These are phyloP conservation scores for Lepisosteus osseus DNA, from an alignment of 2,113 vertebrate genomes.

Conservation along the genomic window DNA sequence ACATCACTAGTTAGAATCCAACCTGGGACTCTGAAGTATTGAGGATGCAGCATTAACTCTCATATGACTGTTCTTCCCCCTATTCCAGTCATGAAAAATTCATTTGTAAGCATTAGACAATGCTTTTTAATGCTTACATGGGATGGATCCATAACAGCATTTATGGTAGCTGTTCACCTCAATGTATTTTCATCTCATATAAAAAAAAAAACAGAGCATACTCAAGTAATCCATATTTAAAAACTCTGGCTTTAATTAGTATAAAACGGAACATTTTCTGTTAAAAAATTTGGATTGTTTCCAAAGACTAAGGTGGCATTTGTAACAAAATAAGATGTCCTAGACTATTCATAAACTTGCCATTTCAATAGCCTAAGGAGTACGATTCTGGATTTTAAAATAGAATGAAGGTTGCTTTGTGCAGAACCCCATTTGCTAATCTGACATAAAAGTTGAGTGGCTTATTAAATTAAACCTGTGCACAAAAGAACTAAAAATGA, in stretches of 20 bases:
- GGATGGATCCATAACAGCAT: slow-evolving; percentile 29
- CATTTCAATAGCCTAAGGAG: background rate
- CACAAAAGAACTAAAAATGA: background rate
- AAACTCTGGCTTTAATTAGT: background rate
- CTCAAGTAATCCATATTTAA: background rate
- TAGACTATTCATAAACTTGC: background rate
- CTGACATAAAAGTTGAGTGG: background rate
- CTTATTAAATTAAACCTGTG: slow-evolving; percentile 5
- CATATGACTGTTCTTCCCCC: too few species aligned
- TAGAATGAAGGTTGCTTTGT: background rate
- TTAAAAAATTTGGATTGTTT: background rate
- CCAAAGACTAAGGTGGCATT: background rate
- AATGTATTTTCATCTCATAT: too few species aligned
- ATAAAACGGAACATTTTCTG: background rate
- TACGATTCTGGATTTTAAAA: slow-evolving; percentile 2
- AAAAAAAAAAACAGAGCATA: background rate
- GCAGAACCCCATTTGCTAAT: background rate
- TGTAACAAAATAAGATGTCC: background rate
- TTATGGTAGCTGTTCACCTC: background rate
- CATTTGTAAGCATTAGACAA: too few species aligned
- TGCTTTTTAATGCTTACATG: too few species aligned
- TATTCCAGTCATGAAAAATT: too few species aligned
- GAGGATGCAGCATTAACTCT: too few species aligned
- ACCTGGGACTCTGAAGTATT: too few species aligned
- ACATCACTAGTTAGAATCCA: too few species aligned